A percentile compares a stretch with the other conserved stretches of the same genome.
Conservation (phyloP, 2,797 vertebrate genomes). For the Rhyacichthys aspro region DNA sequence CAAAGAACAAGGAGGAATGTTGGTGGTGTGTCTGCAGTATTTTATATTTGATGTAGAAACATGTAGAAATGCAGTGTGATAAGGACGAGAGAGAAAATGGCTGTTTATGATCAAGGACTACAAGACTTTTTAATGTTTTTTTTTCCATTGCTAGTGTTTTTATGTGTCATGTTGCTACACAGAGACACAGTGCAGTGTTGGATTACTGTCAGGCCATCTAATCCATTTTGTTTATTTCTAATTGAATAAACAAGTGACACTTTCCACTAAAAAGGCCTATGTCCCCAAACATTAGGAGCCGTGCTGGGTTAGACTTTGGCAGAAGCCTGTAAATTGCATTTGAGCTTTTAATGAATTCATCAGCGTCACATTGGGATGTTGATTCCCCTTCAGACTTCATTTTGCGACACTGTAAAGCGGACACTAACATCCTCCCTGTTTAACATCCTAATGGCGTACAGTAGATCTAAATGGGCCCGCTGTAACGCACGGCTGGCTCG, state of each 20-base stretch:
- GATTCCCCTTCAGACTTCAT: conserved; percentile 46
- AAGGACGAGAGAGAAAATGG: neutral
- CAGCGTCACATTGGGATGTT: conserved; percentile 34
- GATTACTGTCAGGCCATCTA: too few species aligned
- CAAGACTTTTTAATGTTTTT: neutral
- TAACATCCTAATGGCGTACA: conserved; percentile 40
- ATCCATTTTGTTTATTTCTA: conserved; percentile 33
- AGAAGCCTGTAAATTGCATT: conserved; percentile 37
- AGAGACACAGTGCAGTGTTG: too few species aligned
- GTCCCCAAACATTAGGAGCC: conserved; percentile 22
- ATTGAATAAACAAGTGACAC: conserved; percentile 43
- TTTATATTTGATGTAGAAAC: neutral
- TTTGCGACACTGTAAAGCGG: conserved; percentile 35
- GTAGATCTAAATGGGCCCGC: conserved; percentile 21
- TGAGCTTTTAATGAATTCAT: conserved; percentile 48
- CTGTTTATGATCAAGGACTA: neutral
- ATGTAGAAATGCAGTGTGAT: neutral
- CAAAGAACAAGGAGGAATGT: neutral
- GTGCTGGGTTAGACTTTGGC: conserved; percentile 41
- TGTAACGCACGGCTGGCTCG: conserved; percentile 14
- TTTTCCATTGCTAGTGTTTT: neutral
- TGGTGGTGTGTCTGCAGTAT: neutral
- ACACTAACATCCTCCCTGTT: conserved; percentile 33
- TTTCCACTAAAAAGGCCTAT: conserved; percentile 35
- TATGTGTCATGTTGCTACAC: too few species aligned